Percentiles rank a stretch among this genome's conserved stretches.
Evolutionary conservation across 92 coral and sea anemone genomes (phyloP).

Genomic region (Pocillopora meandrina): DNA sequence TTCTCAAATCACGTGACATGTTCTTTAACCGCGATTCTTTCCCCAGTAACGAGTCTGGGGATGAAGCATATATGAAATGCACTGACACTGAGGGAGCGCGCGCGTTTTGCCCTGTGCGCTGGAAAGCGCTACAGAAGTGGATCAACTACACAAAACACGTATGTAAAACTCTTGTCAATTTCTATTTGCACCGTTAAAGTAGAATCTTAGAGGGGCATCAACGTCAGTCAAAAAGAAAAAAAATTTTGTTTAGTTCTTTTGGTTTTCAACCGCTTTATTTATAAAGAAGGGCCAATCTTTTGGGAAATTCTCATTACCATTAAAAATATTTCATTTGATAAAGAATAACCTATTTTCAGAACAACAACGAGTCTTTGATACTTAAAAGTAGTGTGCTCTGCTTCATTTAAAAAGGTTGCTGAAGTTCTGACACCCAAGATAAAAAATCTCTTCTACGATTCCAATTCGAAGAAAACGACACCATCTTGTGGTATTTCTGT

Average conservation of each 20-base stretch:
- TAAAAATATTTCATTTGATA: too few species aligned
- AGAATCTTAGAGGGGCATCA: not conserved
- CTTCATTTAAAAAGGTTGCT: constrained; percentile 38
- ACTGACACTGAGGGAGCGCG: constrained; percentile 46
- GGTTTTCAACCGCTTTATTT: too few species aligned
- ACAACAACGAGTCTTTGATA: too few species aligned
- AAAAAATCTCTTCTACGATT: constrained; percentile 61
- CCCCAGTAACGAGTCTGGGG: constrained; percentile 73
- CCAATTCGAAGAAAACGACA: constrained; percentile 59
- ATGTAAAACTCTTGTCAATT: not conserved
- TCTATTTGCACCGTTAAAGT: not conserved
- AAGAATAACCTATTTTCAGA: too few species aligned
- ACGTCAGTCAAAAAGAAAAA: too few species aligned
- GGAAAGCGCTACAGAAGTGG: constrained; percentile 80
- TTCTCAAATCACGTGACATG: constrained; percentile 45
- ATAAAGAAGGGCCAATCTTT: too few species aligned
- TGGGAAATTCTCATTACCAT: too few species aligned
- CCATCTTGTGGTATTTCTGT: constrained; percentile 61
- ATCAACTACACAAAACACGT: constrained; percentile 63
- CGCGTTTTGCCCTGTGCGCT: constrained; percentile 78
- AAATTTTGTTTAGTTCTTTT: too few species aligned
- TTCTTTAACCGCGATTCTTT: constrained; percentile 64
- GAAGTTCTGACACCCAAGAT: constrained; percentile 46
- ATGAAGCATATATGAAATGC: constrained; percentile 66
- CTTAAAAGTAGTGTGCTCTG: not conserved